These are phyloP conservation scores for Lepidochrysops patricia DNA, from an alignment of 2,888 invertebrate genomes.

Conservation along the genomic window DNA sequence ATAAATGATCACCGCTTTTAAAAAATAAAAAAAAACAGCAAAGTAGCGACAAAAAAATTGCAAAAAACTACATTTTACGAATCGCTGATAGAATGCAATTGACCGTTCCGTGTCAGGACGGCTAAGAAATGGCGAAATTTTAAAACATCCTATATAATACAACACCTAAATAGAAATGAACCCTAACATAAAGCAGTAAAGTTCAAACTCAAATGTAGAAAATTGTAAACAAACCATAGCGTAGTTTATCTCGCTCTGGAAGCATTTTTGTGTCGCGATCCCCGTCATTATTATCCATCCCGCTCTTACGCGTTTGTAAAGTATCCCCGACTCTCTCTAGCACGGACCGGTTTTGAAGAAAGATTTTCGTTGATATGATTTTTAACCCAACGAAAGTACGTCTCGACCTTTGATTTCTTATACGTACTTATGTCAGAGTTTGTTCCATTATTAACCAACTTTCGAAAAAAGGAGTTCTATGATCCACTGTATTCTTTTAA, in stretches of 20 bases:
- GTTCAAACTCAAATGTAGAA: not conserved
- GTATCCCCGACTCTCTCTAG: not conserved
- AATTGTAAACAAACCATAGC: slow-evolving; percentile 8
- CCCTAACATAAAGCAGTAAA: not conserved
- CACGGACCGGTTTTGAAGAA: slow-evolving; percentile 4
- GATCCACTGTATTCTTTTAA: not conserved
- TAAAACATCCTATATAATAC: not conserved
- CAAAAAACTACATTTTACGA: slow-evolving; percentile 16
- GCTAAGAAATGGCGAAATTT: slow-evolving; percentile 20
- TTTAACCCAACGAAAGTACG: slow-evolving; percentile 6
- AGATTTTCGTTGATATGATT: slow-evolving; percentile 12
- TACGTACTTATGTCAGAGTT: slow-evolving; percentile 3
- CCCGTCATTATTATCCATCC: slow-evolving; percentile 36
- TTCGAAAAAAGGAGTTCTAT: not conserved
- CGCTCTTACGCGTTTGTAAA: slow-evolving; percentile 29
- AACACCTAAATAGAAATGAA: not conserved
- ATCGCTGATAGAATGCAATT: slow-evolving; percentile 49
- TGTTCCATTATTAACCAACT: not conserved
- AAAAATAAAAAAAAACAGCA: not conserved
- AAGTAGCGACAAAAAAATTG: slow-evolving; percentile 1
- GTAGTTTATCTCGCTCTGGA: slow-evolving; percentile 39
- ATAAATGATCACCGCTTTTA: not conserved
- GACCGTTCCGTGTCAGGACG: slow-evolving; percentile 43
- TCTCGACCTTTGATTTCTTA: slow-evolving; percentile 12
- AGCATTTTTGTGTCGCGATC: slow-evolving; percentile 50